These are phyloP conservation scores for Rhinella marina DNA, from an alignment of 2,797 vertebrate species.

Conservation along the genomic window DNA sequence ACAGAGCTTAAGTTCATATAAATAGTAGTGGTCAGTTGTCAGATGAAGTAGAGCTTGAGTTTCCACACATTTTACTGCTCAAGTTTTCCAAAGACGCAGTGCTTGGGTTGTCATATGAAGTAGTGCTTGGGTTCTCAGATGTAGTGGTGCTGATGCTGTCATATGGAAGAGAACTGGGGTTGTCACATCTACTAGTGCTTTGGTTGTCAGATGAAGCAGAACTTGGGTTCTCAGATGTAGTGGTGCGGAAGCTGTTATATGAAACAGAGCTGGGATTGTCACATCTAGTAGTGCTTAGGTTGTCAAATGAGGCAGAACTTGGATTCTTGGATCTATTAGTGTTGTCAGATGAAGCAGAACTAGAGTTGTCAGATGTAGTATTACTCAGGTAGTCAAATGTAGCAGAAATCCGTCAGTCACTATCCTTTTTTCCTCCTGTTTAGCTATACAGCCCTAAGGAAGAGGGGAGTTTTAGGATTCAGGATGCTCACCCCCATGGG, in stretches of 20 bases:
- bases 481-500: background rate
- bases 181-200: too few relatives aligned
- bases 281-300: too few relatives aligned
- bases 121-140: background rate
- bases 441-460: too few relatives aligned
- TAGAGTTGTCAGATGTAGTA: too few relatives aligned
- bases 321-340: too few relatives aligned
- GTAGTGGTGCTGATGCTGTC: background rate
- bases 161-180: background rate
- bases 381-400: too few relatives aligned
- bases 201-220: background rate
- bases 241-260: background rate
- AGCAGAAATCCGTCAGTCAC: too few relatives aligned
- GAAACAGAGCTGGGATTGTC: background rate
- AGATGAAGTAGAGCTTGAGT: background rate
- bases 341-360: too few relatives aligned
- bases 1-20: background rate
- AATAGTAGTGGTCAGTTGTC: background rate
- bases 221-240: background rate
- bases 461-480: background rate
- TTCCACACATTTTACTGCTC: background rate
- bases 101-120: background rate
- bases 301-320: too few relatives aligned
- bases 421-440: too few relatives aligned
- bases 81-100: too few relatives aligned